Conservation (phyloP, 2,888 invertebrate species). For the Suillia variegata region DNA sequence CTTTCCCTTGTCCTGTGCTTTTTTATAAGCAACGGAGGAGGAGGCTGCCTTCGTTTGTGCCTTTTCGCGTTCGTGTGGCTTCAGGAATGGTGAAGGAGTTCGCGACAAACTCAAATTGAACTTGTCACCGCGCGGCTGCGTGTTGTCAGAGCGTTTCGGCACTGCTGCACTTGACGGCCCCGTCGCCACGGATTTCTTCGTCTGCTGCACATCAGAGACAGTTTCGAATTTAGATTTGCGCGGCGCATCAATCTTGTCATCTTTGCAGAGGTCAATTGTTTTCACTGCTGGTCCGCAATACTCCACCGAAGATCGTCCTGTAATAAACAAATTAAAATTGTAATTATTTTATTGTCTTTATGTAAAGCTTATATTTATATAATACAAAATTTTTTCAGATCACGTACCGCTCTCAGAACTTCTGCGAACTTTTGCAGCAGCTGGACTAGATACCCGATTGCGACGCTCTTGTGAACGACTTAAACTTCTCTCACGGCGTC, state of each 20-base stretch:
- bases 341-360: no score
- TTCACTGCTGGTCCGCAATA: conserved; percentile 46
- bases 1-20: conserved; percentile 29
- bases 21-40: conserved; percentile 24
- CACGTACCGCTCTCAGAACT: no score
- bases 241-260: conserved; percentile 34
- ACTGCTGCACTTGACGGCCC: conserved; percentile 14
- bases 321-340: conserved; percentile 7
- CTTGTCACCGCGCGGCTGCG: conserved; percentile 51
- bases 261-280: conserved; percentile 49
- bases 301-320: conserved; percentile 49
- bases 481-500: conserved; percentile 36
- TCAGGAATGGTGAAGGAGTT: conserved; percentile 84
- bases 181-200: conserved; percentile 18
- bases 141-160: conserved; percentile 30
- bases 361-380: no score
- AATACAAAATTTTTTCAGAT: no score
- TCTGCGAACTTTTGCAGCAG: conserved; percentile 11
- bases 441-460: conserved; percentile 29
- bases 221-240: conserved; percentile 29
- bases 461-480: conserved; percentile 37
- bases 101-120: conserved; percentile 81
- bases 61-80: conserved; percentile 59
- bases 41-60: conserved; percentile 18
- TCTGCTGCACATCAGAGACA: conserved; percentile 27